Evolutionary conservation across 2,113 vertebrate species (phyloP).

Genomic region (Notiomystis cincta): DNA sequence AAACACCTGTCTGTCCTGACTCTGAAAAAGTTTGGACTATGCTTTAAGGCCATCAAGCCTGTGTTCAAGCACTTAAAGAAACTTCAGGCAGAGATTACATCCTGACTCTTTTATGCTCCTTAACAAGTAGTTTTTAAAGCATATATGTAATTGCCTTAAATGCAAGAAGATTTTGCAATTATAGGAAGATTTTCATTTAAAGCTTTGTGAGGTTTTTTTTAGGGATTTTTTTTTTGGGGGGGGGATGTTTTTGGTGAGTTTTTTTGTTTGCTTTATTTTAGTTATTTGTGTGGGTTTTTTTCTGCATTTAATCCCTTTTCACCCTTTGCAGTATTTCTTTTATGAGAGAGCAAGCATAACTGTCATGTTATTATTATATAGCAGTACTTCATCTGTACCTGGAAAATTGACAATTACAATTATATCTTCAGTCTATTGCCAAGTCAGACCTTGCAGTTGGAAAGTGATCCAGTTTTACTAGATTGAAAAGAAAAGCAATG

Average conservation of each 20-base stretch:
- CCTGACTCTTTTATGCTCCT: not conserved
- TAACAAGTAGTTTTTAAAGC: not conserved
- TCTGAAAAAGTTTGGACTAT: not conserved
- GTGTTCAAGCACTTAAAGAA: not conserved
- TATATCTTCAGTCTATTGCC: not conserved
- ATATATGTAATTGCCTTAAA: not conserved
- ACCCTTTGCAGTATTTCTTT: not conserved
- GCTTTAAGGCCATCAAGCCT: not conserved
- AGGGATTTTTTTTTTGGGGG: too few species aligned
- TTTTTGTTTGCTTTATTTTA: not conserved
- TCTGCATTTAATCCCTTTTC: not conserved
- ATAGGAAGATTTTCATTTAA: not conserved
- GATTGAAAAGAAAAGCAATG: not conserved
- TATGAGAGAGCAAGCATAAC: not conserved
- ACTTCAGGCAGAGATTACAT: not conserved
- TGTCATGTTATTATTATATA: accelerated
- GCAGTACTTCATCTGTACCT: not conserved
- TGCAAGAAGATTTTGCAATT: not conserved
- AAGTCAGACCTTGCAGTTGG: not conserved
- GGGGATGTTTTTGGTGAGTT: accelerated
- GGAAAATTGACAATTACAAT: not conserved
- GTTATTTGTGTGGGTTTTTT: not conserved
- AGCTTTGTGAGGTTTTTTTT: not conserved
- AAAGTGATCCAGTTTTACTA: not conserved
- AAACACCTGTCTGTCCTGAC: not conserved